Base-by-base conservation (phyloP, 2,113 vertebrate species). In the Mus musculus region DNA sequence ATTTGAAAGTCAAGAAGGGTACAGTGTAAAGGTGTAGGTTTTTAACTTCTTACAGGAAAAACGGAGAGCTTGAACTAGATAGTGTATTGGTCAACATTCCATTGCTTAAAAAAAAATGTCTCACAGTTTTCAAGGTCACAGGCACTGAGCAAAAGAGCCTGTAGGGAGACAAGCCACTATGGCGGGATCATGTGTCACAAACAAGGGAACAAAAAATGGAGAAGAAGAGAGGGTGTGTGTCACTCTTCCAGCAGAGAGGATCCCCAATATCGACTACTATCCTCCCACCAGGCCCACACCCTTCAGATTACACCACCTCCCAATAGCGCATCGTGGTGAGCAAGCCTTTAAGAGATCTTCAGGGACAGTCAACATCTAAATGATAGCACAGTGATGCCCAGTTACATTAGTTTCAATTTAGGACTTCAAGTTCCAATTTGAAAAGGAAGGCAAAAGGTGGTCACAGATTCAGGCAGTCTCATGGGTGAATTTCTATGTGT, bases 1-100 rank as follows among this genome's bases (percentile, higher is more conserved):
- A 49, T 87, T 33, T 54, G n/a, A 88, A 95, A 67, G 24, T 33
- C 28, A 82, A 28, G 56, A 90, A 94, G 73, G 54, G 65, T 86
- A 88, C 39, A 61, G 67, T 82, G 76, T 65, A 88, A 88, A 88
- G 94, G 39, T 26, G 14, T 19, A 73, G 69, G 77, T 42, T 20
- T 82, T 91, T 42, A 91, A 71, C 33, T 42, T 61, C 19, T 1
- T 20, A 46, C 16, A 75, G 76, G 11, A 61, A 71, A 89, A 69
- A 73, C 81, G 1, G 59, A 19, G n/a, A 52, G 61, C 20, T 88
- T 89, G 49, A 94, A 63, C 19, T 85, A 63, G 26, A n/a, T 77
- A 56, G 28, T 22, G 20, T 3, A n/a, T n/a, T n/a, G 54, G 10
- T 39, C 49, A 71, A 33, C 20, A 33, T 54, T n/a, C 67, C 20